Conservation (phyloP, 2,113 vertebrate genomes). For the Apodemus sylvaticus region DNA sequence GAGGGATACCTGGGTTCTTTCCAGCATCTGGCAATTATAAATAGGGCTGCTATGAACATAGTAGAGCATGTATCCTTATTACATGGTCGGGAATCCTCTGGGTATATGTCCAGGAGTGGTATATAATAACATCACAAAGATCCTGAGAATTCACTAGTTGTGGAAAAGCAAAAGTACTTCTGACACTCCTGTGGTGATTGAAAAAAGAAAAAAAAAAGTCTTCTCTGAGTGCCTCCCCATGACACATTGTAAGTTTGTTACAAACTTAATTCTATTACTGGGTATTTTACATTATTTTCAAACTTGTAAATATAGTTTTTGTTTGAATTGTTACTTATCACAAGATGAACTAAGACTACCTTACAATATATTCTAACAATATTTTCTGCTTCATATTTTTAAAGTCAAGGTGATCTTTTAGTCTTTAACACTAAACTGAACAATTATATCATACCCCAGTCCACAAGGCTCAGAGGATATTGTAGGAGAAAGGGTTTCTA, state of each 20-base stretch:
- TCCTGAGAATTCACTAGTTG: background rate
- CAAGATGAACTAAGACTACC: background rate
- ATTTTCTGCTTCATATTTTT: background rate
- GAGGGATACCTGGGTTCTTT: too few relatives aligned
- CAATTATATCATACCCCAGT: background rate
- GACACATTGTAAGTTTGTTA: background rate
- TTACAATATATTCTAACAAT: background rate
- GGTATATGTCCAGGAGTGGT: too few relatives aligned
- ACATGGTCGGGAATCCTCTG: too few relatives aligned
- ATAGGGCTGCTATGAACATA: too few relatives aligned
- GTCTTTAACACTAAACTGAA: background rate
- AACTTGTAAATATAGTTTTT: background rate
- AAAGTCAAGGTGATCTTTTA: background rate
- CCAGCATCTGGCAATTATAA: too few relatives aligned
- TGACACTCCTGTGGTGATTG: background rate
- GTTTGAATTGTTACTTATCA: background rate
- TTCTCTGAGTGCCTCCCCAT: background rate
- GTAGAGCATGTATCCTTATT: too few relatives aligned
- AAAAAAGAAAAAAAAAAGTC: background rate
- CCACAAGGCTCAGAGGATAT: background rate
- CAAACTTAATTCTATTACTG: background rate
- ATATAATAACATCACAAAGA: background rate
- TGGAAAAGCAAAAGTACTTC: background rate
- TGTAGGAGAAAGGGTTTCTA: too few relatives aligned
- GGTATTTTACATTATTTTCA: background rate